Conservation (phyloP, 1,140 invertebrate species). For the Drosophila burlai region DNA sequence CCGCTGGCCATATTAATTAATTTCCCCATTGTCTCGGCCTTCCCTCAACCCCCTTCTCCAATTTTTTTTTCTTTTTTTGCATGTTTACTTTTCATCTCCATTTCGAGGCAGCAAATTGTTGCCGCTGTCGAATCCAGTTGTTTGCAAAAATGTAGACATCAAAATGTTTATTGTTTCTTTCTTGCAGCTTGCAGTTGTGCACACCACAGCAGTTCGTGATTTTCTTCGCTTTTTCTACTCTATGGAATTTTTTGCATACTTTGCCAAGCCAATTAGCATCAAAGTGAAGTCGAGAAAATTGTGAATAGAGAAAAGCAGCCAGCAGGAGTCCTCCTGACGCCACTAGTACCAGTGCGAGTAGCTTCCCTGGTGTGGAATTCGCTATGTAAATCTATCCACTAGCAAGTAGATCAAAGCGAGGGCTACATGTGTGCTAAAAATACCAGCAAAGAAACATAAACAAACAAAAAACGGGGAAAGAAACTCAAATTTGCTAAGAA, state of each 20-base stretch:
- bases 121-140: constrained; percentile 22
- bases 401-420: constrained; percentile 31
- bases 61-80: constrained; percentile 15
- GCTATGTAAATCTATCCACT: constrained; percentile 33
- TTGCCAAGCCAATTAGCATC: constrained; percentile 66
- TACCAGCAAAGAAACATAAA: constrained; percentile 22
- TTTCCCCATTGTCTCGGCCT: constrained; percentile 21
- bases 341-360: constrained; percentile 12
- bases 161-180: constrained; percentile 49
- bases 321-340: constrained; percentile 38
- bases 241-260: constrained; percentile 59
- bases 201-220: constrained; percentile 61
- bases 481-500: constrained; percentile 44
- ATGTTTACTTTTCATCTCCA: constrained; percentile 57
- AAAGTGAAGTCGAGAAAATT: constrained; percentile 17
- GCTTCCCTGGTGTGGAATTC: constrained; percentile 23
- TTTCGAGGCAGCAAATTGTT: constrained; percentile 51
- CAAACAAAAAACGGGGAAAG: constrained; percentile 26
- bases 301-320: constrained; percentile 54
- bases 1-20: constrained; percentile 61
- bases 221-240: constrained; percentile 64
- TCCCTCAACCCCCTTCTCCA: background rate
- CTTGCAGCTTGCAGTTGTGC: constrained; percentile 29
- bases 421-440: constrained; percentile 30
- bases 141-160: constrained; percentile 35